A percentile compares a stretch with the other conserved stretches of the same genome.
phyloP scores from a whole-genome alignment of 2,113 vertebrate species.

The Silurus glanis region DNA sequence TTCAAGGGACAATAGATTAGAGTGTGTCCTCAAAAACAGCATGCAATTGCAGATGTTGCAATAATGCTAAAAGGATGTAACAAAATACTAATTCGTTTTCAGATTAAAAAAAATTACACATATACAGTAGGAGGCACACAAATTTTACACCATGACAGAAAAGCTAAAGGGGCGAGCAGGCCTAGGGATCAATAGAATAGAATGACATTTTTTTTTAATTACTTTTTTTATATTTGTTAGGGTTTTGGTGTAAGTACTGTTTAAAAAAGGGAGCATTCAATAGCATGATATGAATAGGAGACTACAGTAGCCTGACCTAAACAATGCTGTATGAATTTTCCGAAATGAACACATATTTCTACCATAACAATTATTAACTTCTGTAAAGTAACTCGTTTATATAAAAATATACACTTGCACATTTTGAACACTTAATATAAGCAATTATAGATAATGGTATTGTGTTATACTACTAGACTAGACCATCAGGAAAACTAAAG shows the following conservation, averaged over 20 bases:
- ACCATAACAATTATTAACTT: background rate
- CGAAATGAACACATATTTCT: background rate
- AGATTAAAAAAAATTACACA: background rate
- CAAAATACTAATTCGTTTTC: background rate
- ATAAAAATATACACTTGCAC: background rate
- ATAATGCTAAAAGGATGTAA: slow-evolving; percentile 11
- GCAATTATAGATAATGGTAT: background rate
- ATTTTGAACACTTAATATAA: background rate
- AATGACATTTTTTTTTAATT: background rate
- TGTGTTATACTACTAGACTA: background rate
- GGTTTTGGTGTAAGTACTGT: background rate
- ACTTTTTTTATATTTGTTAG: background rate
- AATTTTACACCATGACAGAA: background rate
- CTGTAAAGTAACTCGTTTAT: background rate
- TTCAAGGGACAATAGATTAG: slow-evolving; percentile 71
- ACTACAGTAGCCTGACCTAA: background rate
- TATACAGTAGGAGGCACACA: background rate
- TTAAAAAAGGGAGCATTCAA: background rate
- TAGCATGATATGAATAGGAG: background rate
- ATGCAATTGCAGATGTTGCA: slow-evolving; percentile 64
- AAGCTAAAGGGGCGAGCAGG: background rate
- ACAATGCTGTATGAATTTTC: background rate
- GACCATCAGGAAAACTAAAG: background rate
- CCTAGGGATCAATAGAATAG: background rate
- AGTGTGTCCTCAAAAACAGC: slow-evolving; percentile 69